Evolutionary conservation across 2,113 vertebrate species (phyloP).

Genomic region (Stomatorhinus ivindoensis): DNA sequence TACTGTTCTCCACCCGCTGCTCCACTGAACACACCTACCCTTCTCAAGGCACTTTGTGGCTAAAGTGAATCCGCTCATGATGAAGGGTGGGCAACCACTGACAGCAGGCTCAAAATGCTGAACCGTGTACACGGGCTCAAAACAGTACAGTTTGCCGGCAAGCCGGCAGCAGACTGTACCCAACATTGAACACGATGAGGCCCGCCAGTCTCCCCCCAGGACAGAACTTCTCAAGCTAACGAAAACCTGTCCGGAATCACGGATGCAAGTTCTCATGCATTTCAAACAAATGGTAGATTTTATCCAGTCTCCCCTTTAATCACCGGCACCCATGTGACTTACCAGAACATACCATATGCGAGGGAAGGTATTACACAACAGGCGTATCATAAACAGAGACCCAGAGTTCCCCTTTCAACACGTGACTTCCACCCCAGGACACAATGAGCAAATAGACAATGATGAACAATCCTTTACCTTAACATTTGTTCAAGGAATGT

Average conservation of each 20-base stretch:
- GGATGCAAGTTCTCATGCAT: not conserved
- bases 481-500: not conserved
- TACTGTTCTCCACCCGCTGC: not conserved
- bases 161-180: not conserved
- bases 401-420: not conserved
- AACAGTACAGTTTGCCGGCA: no score
- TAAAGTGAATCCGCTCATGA: not conserved
- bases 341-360: not conserved
- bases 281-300: constrained; percentile 11
- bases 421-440: not conserved
- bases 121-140: not conserved
- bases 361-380: not conserved
- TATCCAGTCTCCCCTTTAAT: constrained; percentile 5
- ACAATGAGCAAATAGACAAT: not conserved
- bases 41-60: not conserved
- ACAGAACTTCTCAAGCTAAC: not conserved
- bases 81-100: not conserved
- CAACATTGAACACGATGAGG: not conserved
- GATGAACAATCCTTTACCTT: not conserved
- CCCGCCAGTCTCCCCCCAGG: not conserved
- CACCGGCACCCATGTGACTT: not conserved
- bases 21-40: not conserved
- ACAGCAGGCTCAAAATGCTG: not conserved
- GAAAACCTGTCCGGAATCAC: not conserved
- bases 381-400: not conserved